Evolutionary conservation across 2,113 vertebrate genomes (phyloP).

Genomic region (Acinonyx jubatus): DNA sequence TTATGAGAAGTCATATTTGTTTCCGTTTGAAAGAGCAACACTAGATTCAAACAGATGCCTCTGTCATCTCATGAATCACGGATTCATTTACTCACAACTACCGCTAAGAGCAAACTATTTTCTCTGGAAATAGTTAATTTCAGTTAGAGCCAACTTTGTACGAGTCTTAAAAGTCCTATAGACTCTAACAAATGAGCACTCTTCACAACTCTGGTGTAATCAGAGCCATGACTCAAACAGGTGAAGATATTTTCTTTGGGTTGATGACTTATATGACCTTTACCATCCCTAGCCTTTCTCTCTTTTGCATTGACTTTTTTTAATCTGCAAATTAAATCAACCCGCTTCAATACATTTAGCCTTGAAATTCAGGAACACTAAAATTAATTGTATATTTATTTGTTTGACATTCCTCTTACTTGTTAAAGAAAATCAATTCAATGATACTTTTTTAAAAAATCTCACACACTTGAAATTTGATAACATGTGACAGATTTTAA

Average conservation of each 20-base stretch:
- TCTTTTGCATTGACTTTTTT: neutral
- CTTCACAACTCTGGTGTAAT: neutral
- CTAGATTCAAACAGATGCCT: neutral
- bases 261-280: neutral
- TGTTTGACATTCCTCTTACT: neutral
- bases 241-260: neutral
- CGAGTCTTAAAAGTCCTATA: neutral
- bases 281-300: neutral
- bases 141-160: neutral
- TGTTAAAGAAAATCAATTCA: neutral
- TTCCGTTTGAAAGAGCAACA: neutral
- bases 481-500: neutral
- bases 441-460: neutral
- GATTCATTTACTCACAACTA: neutral
- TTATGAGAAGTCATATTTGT: neutral
- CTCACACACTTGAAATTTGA: neutral
- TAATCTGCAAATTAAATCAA: neutral
- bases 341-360: neutral
- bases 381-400: neutral
- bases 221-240: neutral
- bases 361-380: neutral
- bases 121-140: slow-evolving; percentile 26
- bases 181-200: neutral
- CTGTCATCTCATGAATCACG: neutral
- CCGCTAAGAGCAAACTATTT: neutral